Base-by-base conservation (phyloP, 2,888 invertebrate species). In the Drosophila peninsularis region DNA sequence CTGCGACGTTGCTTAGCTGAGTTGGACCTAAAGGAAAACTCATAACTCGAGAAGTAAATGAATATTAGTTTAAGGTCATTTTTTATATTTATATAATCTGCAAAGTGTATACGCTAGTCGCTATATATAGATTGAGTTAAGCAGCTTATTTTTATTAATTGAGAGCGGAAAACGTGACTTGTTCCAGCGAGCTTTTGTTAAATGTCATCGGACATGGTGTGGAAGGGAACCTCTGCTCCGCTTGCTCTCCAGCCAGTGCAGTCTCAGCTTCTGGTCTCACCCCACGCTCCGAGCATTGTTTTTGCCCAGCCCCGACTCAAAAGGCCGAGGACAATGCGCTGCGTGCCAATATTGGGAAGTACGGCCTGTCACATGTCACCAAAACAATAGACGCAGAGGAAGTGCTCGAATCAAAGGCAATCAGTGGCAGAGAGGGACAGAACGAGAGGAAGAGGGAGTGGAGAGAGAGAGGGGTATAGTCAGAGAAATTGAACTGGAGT, bases 341-440 rank as follows among this genome's bases (percentile, higher is more conserved):
- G 52, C 77, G 77, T 77, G 77, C 80, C 77, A 77, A 77, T 77
- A 77, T 71, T 77, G 80, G 77, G 77, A 67, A 80, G 80, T 80
- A 72, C 85, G 62, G 75, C 82, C 72, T 84, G 75, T 82, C 85
- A 89, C 85, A 83, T 83, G 83, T 83, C 83, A 83, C 79, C 78
- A 70, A 71, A 60, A 71, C 64, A 72, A 70, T 75, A 62, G 65
- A 53, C 50, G 50, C 57, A 58, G 55, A 69, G 67, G 71, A 81
- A 75, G 78, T 76, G 56, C 76, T 79, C 71, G 42, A 79, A 42
- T 71, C 74, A 68, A 58, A 61, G 60, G 81, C 57, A 49, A 65
- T 68, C 56, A 52, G 42, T 36, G 52, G 10, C 52, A 24, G 32
- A 44, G 56, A 14, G 10, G 21, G 24, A 52, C 24, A 11, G 6